Evolutionary conservation across 2,888 invertebrate genomes (phyloP), one percentile per base, ranked within the genome.

Genomic region (Diachrysia chrysitis): DNA sequence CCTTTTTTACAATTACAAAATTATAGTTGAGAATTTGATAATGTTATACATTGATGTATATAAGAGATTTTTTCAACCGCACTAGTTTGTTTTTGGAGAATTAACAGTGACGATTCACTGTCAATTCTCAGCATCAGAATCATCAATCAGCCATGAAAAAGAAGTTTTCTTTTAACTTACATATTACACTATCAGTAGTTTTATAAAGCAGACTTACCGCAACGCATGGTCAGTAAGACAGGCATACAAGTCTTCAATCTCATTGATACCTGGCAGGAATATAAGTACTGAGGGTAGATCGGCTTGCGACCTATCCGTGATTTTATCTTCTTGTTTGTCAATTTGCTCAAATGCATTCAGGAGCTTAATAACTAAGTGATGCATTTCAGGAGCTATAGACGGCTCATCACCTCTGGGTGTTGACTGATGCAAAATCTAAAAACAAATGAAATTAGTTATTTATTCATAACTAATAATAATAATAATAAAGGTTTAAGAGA

Each of bases 241-340:
- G 5, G 89, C 93, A 84, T 96, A 96, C 83, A 97, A 93, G 63
- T 97, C 96, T 85, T 98, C 97, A 67, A 98, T 98, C 95, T 99
- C 98, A 81, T 96, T 93, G 62, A 98, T 96, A 56, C 98, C 99
- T 0, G 99, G 99, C 75, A 99, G 90, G 90, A 99, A 99, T 63
- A 99, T 96, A 0, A 99, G 95, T 21, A 99, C 98, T 2, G 98
- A 97, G 0, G 97, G 87, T 69, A 94, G 72, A 68, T 89, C 92
- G 0, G 85, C 89, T 63, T 84, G 83, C 0, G 78, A 77, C 42
- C 85, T 83, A 58, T 93, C 87, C 0, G 70, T 71, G 48, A 87
- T 88, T 9, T 80, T 72, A 63, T 94, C 93, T 66, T 96, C 96
- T 7, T 87, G 78, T 56, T 86, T 87, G 81, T 97, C 98, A 23